Evolutionary conservation across 1,140 invertebrate species (phyloP).

Genomic region (Trichonephila clavipes): DNA sequence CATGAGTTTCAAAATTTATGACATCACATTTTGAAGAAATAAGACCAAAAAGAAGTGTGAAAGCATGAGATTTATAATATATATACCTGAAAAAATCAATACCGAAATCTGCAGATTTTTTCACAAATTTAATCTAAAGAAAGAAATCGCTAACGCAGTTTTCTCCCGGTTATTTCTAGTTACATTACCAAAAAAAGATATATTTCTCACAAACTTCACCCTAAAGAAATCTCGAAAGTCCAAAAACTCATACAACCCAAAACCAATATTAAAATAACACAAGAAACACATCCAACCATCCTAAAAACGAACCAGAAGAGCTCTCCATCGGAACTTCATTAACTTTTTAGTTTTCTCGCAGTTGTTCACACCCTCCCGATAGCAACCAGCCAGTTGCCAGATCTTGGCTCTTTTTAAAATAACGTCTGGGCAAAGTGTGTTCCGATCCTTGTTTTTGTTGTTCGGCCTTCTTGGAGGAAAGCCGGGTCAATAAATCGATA

Average conservation of each 20-base stretch:
- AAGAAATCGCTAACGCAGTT: too few relatives aligned
- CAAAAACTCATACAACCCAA: not conserved
- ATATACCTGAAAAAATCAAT: too few relatives aligned
- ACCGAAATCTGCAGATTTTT: too few relatives aligned
- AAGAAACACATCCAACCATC: not conserved
- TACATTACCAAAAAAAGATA: not conserved
- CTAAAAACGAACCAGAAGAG: not conserved
- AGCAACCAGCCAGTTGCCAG: not conserved
- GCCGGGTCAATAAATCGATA: slow-evolving; percentile 51
- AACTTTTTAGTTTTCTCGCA: not conserved
- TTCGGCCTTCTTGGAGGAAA: slow-evolving; percentile 17
- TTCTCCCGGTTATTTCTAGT: not conserved
- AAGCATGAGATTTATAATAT: too few relatives aligned
- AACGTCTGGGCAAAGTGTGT: slow-evolving; percentile 21
- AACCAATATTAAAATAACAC: not conserved
- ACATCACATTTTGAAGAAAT: too few relatives aligned
- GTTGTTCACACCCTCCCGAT: not conserved
- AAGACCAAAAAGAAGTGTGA: too few relatives aligned
- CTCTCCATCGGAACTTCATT: slow-evolving; percentile 22
- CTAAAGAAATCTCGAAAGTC: not conserved
- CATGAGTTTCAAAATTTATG: too few relatives aligned
- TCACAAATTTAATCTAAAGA: too few relatives aligned
- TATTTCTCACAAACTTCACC: not conserved
- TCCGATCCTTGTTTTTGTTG: slow-evolving; percentile 39
- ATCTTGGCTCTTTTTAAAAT: not conserved